Percentiles rank a stretch among this genome's conserved stretches.
These are phyloP conservation scores for Gallinago stenura DNA, from an alignment of 2,797 vertebrate species.

Conservation along the genomic window DNA sequence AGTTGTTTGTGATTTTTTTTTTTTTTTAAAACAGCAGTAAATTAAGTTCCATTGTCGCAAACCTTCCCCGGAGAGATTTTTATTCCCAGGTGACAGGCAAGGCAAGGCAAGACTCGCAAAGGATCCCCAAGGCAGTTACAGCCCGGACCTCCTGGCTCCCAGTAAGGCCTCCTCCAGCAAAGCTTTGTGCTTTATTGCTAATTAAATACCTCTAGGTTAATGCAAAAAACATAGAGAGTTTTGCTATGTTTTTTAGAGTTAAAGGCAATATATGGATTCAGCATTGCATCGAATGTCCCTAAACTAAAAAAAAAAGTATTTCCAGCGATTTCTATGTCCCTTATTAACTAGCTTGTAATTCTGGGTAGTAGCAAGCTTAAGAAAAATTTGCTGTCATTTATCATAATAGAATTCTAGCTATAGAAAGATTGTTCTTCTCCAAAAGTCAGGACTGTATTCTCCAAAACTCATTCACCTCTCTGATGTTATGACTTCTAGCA, in stretches of 20 bases:
- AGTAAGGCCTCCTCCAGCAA: not conserved
- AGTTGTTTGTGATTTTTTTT: not conserved
- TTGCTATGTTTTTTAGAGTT: conserved; percentile 52
- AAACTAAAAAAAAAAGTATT: conserved; percentile 51
- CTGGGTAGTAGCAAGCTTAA: not conserved
- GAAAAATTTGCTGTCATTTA: not conserved
- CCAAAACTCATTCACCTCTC: not conserved
- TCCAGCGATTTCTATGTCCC: conserved; percentile 23
- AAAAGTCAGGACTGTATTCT: not conserved
- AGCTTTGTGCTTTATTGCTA: conserved; percentile 36
- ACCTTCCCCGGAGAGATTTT: conserved; percentile 28
- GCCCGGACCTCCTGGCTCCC: conserved; percentile 62
- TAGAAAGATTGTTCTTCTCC: not conserved
- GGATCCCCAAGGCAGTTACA: conserved; percentile 33
- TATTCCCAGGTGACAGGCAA: conserved; percentile 54
- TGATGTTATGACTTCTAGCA: not conserved
- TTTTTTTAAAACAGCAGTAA: conserved; percentile 40
- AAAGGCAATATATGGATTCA: conserved; percentile 53
- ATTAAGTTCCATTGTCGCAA: conserved; percentile 24
- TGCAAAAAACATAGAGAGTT: conserved; percentile 27
- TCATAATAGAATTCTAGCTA: not conserved
- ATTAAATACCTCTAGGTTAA: conserved; percentile 54
- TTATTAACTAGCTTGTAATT: not conserved
- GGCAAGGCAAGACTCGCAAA: conserved; percentile 37
- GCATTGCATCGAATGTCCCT: conserved; percentile 54